These are phyloP conservation scores for Nyctalus aviator DNA, from an alignment of 2,797 vertebrate genomes.

Conservation along the genomic window DNA sequence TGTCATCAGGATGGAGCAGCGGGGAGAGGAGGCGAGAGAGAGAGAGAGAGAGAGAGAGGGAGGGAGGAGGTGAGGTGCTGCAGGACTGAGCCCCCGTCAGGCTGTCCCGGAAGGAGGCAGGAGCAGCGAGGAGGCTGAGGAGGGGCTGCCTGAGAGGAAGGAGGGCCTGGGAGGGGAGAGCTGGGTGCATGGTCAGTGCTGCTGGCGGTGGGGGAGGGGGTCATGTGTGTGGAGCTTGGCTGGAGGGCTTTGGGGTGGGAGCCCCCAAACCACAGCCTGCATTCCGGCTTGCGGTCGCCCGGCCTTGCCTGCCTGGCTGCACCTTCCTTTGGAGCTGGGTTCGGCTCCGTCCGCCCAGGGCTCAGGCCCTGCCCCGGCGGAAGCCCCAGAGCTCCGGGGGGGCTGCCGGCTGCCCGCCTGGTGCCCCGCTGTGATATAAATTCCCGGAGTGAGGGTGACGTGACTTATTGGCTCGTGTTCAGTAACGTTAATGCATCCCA, in stretches of 20 bases:
- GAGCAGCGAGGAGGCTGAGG: neutral
- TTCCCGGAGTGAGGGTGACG: neutral
- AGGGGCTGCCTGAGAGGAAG: neutral
- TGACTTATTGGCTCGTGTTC: conserved; percentile 76
- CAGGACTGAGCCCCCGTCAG: neutral
- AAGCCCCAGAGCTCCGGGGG: neutral
- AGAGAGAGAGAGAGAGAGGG: too few species aligned
- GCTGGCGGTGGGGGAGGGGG: neutral
- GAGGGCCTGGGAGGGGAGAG: neutral
- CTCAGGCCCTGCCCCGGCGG: neutral
- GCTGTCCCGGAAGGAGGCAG: neutral
- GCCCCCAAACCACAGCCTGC: neutral
- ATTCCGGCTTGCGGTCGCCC: rapidly evolving
- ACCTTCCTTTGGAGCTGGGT: neutral
- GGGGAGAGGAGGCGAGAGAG: neutral
- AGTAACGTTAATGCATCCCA: conserved; percentile 70
- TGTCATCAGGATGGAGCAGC: neutral
- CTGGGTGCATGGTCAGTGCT: neutral
- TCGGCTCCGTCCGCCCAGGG: neutral
- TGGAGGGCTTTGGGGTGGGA: neutral
- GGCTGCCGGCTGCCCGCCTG: neutral
- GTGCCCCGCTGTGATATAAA: conserved; percentile 59
- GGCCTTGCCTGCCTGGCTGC: too few species aligned
- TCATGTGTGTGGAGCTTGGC: neutral
- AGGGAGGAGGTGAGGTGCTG: neutral